These are phyloP conservation scores for Babylonia areolata DNA, from an alignment of 1,140 invertebrate genomes.

Conservation along the genomic window DNA sequence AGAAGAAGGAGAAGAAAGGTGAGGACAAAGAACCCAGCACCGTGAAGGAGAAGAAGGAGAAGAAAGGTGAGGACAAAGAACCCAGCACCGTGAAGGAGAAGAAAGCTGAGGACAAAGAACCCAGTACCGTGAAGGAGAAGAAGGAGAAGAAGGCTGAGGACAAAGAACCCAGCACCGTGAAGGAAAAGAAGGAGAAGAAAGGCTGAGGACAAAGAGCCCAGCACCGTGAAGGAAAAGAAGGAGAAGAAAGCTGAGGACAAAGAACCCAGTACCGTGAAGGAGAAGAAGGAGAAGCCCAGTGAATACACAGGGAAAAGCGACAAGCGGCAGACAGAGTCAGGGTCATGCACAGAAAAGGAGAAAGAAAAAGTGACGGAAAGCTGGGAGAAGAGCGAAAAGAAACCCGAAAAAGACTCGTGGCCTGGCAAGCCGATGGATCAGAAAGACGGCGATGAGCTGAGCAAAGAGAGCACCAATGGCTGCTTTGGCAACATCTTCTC, in stretches of 20 bases:
- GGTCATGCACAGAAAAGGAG: background rate
- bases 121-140: no score
- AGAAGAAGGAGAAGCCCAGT: background rate
- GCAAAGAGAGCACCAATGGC: slow-evolving; percentile 43
- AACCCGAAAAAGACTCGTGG: background rate
- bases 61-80: no score
- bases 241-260: no score
- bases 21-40: no score
- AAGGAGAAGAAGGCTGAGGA: no score
- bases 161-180: no score
- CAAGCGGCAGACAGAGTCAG: background rate
- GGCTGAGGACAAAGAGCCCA: no score
- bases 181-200: no score
- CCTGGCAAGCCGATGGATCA: slow-evolving; percentile 25
- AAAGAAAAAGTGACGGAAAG: background rate
- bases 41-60: background rate
- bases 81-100: no score
- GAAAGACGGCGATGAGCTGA: slow-evolving; percentile 23
- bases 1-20: background rate
- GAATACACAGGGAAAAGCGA: background rate
- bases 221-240: no score
- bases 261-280: no score
- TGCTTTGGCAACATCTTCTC: slow-evolving; percentile 55
- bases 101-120: no score
- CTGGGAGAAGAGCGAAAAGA: slow-evolving; percentile 12